phyloP scores from a whole-genome alignment of 2,888 invertebrate species.

The Troglohyphantes excavatus region DNA sequence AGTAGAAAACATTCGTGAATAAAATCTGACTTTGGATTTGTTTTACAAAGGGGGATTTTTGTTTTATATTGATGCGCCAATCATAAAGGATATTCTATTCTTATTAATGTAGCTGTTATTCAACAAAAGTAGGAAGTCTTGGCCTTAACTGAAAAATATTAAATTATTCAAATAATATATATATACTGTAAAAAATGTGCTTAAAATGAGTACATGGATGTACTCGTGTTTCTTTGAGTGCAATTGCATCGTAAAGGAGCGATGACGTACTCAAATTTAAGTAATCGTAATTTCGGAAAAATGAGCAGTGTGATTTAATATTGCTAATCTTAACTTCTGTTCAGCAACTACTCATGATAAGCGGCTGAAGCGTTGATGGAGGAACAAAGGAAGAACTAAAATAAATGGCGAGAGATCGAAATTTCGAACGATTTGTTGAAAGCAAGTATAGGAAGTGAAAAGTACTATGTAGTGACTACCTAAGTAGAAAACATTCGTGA shows the following conservation, averaged over 20 bases:
- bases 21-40: neutral
- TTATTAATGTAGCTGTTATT: too few relatives aligned
- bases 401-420: neutral
- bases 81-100: neutral
- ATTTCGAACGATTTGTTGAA: slow-evolving; percentile 2
- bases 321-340: too few relatives aligned
- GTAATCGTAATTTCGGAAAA: too few relatives aligned
- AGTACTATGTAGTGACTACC: neutral
- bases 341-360: slow-evolving; percentile 9
- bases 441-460: neutral
- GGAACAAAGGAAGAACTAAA: neutral
- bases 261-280: too few relatives aligned
- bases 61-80: neutral
- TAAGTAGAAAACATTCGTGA: neutral
- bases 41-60: neutral
- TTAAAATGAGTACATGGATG: too few relatives aligned
- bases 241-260: too few relatives aligned
- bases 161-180: too few relatives aligned
- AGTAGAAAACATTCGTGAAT: neutral
- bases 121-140: too few relatives aligned
- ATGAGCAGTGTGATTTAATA: too few relatives aligned
- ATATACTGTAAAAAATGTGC: too few relatives aligned
- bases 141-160: too few relatives aligned
- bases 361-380: slow-evolving; percentile 1
- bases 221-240: too few relatives aligned